Evolutionary conservation across 1,140 invertebrate genomes (phyloP), one percentile per base, ranked within the genome.

Genomic region (Drosophila quadrilineata): DNA sequence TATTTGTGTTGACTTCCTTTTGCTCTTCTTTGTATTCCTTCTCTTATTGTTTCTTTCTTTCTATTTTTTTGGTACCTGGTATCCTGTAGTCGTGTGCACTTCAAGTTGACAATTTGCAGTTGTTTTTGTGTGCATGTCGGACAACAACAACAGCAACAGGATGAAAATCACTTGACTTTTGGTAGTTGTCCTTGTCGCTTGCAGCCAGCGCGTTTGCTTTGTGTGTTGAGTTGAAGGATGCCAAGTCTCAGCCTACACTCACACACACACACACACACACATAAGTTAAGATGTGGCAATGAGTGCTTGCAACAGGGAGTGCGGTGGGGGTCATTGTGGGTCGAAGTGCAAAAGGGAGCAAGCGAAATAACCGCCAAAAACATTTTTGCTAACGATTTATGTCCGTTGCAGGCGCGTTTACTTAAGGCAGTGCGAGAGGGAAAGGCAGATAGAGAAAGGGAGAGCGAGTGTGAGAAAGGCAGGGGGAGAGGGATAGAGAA

Each of bases 381-480:
- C 76, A 80, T 80, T 80, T n/a, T 80, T 82, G 76, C 76, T 80
- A 82, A 80, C 76, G 76, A 80, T 80, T 80, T 80, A 80, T 80
- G 76, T 80, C 76, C 72, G 76, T 76, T 80, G 67, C 76, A 82
- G 72, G n/a, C n/a, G n/a, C n/a, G n/a, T n/a, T n/a, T n/a, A n/a
- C n/a, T n/a, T n/a, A n/a, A n/a, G n/a, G n/a, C n/a, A n/a, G n/a
- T n/a, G n/a, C n/a, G n/a, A n/a, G n/a, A n/a, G n/a, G n/a, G n/a
- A n/a, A n/a, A n/a, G n/a, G n/a, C n/a, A n/a, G n/a, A n/a, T n/a
- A n/a, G n/a, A n/a, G n/a, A n/a, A n/a, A n/a, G n/a, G n/a, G n/a
- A n/a, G n/a, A n/a, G n/a, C n/a, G n/a, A n/a, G n/a, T n/a, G n/a
- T n/a, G n/a, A n/a, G n/a, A n/a, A n/a, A n/a, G n/a, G n/a, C n/a